phyloP scores from a whole-genome alignment of 2,797 vertebrate species.

The Champsocephalus esox region DNA sequence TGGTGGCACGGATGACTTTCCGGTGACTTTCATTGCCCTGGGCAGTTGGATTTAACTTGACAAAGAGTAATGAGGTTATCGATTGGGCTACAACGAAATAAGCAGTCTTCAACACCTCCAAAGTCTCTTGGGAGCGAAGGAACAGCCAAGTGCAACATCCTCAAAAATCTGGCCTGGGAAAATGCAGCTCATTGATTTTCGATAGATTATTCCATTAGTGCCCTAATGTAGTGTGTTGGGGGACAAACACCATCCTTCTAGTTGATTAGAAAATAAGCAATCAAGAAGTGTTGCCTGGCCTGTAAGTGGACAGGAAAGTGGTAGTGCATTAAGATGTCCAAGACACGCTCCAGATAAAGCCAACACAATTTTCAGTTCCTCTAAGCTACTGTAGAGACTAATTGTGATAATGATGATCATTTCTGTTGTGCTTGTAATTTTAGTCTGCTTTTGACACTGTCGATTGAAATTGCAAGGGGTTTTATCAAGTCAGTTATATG shows the following conservation, averaged over 20 bases:
- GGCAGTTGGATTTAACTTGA: conserved; percentile 87
- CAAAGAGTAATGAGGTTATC: conserved; percentile 89
- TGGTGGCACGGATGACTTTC: conserved; percentile 82
- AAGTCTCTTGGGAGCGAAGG: conserved; percentile 81
- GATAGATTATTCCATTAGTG: conserved; percentile 86
- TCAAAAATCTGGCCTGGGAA: conserved; percentile 84
- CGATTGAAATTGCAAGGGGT: conserved; percentile 34
- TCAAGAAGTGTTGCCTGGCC: conserved; percentile 67
- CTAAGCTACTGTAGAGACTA: conserved; percentile 55
- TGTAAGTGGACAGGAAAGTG: conserved; percentile 74
- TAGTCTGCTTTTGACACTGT: conserved; percentile 31
- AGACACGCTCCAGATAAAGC: conserved; percentile 69
- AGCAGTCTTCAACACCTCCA: conserved; percentile 85
- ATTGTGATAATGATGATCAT: conserved; percentile 74
- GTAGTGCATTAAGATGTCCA: conserved; percentile 76
- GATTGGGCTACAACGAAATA: conserved; percentile 85
- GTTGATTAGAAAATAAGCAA: conserved; percentile 87
- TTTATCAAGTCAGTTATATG: conserved; percentile 54
- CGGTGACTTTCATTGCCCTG: conserved; percentile 84
- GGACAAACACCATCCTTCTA: conserved; percentile 84
- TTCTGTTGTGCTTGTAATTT: conserved; percentile 63
- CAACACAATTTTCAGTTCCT: conserved; percentile 62
- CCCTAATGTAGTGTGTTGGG: conserved; percentile 85
- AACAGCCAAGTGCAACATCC: conserved; percentile 86
- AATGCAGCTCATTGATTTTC: conserved; percentile 86